Percentiles rank a stretch among this genome's conserved stretches.
These are phyloP conservation scores for Leucoma salicis DNA, from an alignment of 2,888 invertebrate species.

Conservation along the genomic window DNA sequence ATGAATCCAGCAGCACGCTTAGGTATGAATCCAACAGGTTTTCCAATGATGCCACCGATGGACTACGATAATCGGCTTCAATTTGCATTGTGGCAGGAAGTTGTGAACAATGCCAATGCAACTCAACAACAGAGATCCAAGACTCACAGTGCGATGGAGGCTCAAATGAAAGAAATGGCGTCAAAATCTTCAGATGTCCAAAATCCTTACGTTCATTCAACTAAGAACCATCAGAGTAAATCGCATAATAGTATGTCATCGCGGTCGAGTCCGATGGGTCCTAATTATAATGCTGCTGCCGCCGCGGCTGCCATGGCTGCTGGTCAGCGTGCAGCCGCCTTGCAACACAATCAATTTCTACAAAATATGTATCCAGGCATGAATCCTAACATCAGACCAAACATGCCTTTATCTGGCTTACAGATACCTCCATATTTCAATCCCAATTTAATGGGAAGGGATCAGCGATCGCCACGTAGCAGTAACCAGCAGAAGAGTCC, in stretches of 20 bases:
- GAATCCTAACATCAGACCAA: conserved; percentile 58
- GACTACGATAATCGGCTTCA: conserved; percentile 82
- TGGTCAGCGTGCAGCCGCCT: conserved; percentile 49
- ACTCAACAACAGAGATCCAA: conserved; percentile 61
- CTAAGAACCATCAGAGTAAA: conserved; percentile 64
- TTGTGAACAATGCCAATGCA: conserved; percentile 80
- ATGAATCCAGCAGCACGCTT: conserved; percentile 68
- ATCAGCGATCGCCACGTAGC: conserved; percentile 57
- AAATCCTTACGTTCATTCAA: conserved; percentile 70
- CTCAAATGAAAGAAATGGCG: conserved; percentile 59
- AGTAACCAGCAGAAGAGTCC: conserved; percentile 68
- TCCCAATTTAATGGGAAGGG: conserved; percentile 58
- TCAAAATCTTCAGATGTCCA: conserved; percentile 66
- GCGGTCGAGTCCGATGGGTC: conserved; percentile 75
- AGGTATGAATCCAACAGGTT: conserved; percentile 60
- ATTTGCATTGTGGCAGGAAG: conserved; percentile 87
- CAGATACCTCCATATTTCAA: conserved; percentile 73
- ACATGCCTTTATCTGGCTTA: conserved; percentile 60
- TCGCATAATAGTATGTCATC: conserved; percentile 61
- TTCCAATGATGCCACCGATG: conserved; percentile 68
- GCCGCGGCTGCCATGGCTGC: conserved; percentile 8
- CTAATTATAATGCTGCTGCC: conserved; percentile 54
- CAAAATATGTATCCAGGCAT: conserved; percentile 69
- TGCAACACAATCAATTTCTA: conserved; percentile 57
- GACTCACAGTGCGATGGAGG: conserved; percentile 41